Evolutionary conservation across 2,113 vertebrate species (phyloP).

Genomic region (Rhinoderma darwinii): DNA sequence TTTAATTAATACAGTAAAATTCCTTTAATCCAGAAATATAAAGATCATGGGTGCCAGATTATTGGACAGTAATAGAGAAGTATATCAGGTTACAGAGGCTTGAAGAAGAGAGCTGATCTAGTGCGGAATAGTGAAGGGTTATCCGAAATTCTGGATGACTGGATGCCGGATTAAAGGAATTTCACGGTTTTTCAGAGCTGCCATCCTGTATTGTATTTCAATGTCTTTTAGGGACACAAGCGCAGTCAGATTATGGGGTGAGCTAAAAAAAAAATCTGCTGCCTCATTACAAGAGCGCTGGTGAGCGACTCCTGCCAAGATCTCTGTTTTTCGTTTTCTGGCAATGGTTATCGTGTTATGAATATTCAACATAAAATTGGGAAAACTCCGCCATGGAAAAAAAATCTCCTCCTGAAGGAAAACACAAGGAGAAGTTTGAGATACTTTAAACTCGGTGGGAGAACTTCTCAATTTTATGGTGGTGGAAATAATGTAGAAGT

Average conservation of each 20-base stretch:
- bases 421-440: not conserved
- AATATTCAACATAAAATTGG: constrained; percentile 1
- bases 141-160: too few species aligned
- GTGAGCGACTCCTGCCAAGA: not conserved
- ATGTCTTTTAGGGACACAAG: not conserved
- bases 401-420: constrained; percentile 18
- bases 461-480: constrained; percentile 9
- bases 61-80: too few species aligned
- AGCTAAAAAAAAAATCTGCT: not conserved
- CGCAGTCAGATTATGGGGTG: not conserved
- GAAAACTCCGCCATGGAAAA: constrained; percentile 7
- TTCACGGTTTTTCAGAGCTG: not conserved
- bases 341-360: not conserved
- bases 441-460: constrained; percentile 41
- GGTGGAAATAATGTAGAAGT: constrained; percentile 33
- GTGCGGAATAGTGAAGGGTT: too few species aligned
- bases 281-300: not conserved
- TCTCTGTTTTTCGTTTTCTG: not conserved
- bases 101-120: too few species aligned
- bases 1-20: too few species aligned
- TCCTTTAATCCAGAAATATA: too few species aligned
- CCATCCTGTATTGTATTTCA: not conserved
- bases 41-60: too few species aligned
- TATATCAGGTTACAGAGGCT: too few species aligned
- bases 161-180: too few species aligned